These are phyloP conservation scores for Melanogrammus aeglefinus DNA, from an alignment of 2,797 vertebrate species.

Conservation along the genomic window DNA sequence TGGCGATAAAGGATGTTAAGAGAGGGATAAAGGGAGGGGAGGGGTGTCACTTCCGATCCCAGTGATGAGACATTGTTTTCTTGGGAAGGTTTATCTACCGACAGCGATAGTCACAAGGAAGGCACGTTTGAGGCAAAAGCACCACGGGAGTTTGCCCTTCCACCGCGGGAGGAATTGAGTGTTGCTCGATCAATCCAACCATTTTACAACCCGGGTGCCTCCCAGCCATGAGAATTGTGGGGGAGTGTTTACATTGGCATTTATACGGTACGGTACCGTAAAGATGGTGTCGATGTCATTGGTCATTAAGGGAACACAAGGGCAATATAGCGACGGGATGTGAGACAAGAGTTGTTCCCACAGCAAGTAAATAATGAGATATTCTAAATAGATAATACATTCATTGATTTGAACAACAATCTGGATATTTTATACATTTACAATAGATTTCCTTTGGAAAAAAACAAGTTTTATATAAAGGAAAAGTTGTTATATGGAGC, in stretches of 20 bases:
- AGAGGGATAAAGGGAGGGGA: slow-evolving; percentile 1
- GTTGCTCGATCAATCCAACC: slow-evolving; percentile 73
- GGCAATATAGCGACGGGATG: background rate
- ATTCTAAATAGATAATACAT: background rate
- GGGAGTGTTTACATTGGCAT: slow-evolving; percentile 70
- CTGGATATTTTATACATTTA: background rate
- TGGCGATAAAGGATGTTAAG: slow-evolving; percentile 36
- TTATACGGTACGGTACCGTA: slow-evolving; percentile 58
- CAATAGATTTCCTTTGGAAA: background rate
- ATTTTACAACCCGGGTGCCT: slow-evolving; percentile 68
- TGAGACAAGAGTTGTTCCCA: background rate
- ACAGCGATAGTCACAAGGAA: slow-evolving; percentile 61
- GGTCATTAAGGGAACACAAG: background rate
- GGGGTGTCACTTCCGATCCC: slow-evolving; percentile 15
- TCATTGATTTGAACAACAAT: background rate
- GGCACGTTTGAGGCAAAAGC: slow-evolving; percentile 60
- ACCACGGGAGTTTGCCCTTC: slow-evolving; percentile 70
- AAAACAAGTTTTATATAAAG: background rate
- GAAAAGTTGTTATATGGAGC: background rate
- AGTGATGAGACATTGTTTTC: slow-evolving; percentile 70
- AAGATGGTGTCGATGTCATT: slow-evolving; percentile 42
- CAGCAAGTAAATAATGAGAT: background rate
- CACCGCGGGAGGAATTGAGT: slow-evolving; percentile 70
- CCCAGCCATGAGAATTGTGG: slow-evolving; percentile 69
- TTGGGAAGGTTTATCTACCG: slow-evolving; percentile 67